A percentile compares a stretch with the other conserved stretches of the same genome.
phyloP scores from a whole-genome alignment of 2,113 vertebrate species.

The Brachypteracias leptosomus region DNA sequence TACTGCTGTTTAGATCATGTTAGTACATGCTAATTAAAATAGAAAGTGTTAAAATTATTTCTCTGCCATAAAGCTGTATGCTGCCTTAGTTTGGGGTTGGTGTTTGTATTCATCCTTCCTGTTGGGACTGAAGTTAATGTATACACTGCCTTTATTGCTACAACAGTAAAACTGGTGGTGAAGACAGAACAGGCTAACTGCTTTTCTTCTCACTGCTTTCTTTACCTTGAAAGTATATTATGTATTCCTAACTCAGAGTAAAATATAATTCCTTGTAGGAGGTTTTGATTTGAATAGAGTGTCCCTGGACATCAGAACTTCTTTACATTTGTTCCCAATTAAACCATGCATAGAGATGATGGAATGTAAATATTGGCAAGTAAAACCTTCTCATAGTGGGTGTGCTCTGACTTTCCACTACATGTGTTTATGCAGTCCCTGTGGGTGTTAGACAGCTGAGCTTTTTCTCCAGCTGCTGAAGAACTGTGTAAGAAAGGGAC shows the following conservation, averaged over 20 bases:
- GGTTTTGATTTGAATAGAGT: background rate
- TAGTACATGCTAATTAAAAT: background rate
- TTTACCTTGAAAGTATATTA: background rate
- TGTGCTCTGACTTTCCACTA: background rate
- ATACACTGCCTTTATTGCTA: background rate
- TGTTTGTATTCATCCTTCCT: background rate
- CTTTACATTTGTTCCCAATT: background rate
- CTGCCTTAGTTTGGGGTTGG: background rate
- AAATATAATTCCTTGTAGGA: background rate
- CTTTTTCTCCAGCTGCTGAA: background rate
- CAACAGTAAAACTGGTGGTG: background rate
- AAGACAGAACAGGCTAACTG: background rate
- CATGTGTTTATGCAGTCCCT: background rate
- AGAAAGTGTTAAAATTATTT: background rate
- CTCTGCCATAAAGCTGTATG: background rate
- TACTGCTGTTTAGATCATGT: background rate
- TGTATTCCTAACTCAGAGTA: background rate
- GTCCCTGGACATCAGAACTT: background rate
- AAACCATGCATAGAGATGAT: background rate
- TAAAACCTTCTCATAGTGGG: background rate
- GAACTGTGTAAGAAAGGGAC: background rate
- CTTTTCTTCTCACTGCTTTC: background rate
- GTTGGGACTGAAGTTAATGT: background rate
- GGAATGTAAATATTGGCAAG: background rate
- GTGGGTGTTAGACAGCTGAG: background rate